Evolutionary conservation across 2,797 vertebrate genomes (phyloP), one percentile per base, ranked within the genome.

Genomic region (Ptychobarbus kaznakovi): DNA sequence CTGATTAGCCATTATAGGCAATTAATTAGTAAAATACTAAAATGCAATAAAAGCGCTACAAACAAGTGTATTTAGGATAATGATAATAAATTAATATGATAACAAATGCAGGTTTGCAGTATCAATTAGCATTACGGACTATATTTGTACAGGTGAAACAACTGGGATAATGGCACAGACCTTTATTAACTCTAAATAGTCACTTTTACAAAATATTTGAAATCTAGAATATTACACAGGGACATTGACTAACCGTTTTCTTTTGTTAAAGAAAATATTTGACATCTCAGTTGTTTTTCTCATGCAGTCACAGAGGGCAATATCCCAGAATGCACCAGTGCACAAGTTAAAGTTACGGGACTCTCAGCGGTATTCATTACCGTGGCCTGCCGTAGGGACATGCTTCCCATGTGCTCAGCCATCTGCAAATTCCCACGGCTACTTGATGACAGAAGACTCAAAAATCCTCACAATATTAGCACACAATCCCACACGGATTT

Each of bases 351-450:
- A 78, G 56, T 65, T 28, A 22, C 38, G 7, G 73, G 82, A 79
- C 32, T 83, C 86, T 87, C 75, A 74, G 75, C 6, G 68, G 86
- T 83, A 79, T 83, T 87, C 86, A 87, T 87, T 87, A 87, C 53
- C 3, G 74, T 79, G 68, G n/a, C 65, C 66, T 38, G 56, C 86
- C 81, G 40, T 42, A 18, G 86, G 81, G 86, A 79, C 58, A 58
- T 20, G 61, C 18, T 51, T 40, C 75, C 81, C 81, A 83, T 87
- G 68, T 68, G 86, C 81, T 87, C 81, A 51, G 56, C 86, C 81
- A 87, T 87, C 86, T 87, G 75, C 75, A 72, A 56, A 87, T 44
- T 87, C 86, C 86, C 75, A 16, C 15, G 35, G 56, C 86, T 65
- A 40, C 22, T 40, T 70, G 46, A 78, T 69, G 74, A 84, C n/a